These are phyloP conservation scores for Diprion similis DNA, from an alignment of 1,140 invertebrate genomes.

Conservation along the genomic window DNA sequence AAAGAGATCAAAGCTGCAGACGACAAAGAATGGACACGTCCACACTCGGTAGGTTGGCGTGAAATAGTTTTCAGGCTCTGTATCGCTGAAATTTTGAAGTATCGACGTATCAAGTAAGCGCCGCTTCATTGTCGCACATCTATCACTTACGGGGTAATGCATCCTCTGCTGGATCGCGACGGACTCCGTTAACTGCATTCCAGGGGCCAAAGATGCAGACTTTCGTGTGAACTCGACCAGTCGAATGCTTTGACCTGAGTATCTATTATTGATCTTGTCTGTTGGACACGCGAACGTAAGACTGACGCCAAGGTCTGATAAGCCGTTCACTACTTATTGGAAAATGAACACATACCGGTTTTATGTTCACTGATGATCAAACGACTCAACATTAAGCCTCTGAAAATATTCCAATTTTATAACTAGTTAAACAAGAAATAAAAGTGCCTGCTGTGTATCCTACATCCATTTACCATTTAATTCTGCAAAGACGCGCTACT, in stretches of 20 bases:
- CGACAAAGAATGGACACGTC: neutral
- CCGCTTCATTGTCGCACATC: neutral
- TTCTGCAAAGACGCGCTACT: no score
- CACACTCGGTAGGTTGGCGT: neutral
- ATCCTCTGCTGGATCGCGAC: neutral
- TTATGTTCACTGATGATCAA: neutral
- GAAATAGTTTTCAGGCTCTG: neutral
- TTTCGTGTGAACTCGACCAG: neutral
- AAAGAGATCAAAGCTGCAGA: neutral
- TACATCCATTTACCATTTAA: no score
- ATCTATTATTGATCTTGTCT: neutral
- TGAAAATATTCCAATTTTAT: no score
- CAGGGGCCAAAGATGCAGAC: neutral
- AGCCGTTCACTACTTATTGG: neutral
- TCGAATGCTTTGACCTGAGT: constrained; percentile 5
- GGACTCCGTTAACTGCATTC: neutral
- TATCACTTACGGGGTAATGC: neutral
- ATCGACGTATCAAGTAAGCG: constrained; percentile 5
- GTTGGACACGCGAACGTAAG: neutral
- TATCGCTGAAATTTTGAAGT: neutral
- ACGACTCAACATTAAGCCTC: no score
- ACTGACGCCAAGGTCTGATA: neutral
- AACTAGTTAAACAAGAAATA: no score
- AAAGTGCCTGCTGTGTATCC: no score
- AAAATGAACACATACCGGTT: neutral